These are phyloP conservation scores for Dasysyrphus tricinctus DNA, from an alignment of 2,888 invertebrate genomes.

Conservation along the genomic window DNA sequence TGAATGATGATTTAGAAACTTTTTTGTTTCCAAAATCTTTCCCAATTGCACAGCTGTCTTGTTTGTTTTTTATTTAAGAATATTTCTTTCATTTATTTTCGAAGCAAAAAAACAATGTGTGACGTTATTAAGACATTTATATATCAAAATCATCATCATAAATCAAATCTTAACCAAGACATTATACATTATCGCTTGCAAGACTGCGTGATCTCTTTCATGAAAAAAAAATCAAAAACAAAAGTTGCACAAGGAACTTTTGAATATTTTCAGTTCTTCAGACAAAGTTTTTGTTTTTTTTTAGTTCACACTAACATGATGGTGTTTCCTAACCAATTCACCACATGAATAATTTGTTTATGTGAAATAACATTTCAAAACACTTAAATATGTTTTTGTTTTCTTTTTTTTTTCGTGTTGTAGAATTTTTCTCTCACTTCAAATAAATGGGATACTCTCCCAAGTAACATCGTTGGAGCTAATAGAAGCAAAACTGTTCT, in stretches of 20 bases:
- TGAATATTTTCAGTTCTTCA: slow-evolving; percentile 1
- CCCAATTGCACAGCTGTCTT: slow-evolving; percentile 18
- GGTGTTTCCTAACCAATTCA: slow-evolving; percentile 51
- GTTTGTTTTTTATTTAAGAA: background rate
- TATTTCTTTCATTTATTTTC: background rate
- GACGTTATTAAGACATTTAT: slow-evolving; percentile 16
- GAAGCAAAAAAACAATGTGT: slow-evolving; percentile 10
- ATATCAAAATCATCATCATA: slow-evolving; percentile 27
- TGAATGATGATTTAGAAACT: background rate
- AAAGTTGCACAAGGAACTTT: slow-evolving; percentile 31
- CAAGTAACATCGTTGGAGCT: no score
- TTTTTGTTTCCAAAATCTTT: slow-evolving; percentile 1
- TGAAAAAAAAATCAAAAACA: background rate
- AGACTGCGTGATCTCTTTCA: background rate
- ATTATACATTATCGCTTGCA: background rate
- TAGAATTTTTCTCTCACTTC: background rate
- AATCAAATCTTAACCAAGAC: slow-evolving; percentile 2
- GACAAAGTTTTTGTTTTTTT: background rate
- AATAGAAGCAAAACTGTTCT: no score
- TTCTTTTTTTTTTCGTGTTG: background rate
- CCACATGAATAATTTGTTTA: slow-evolving; percentile 34
- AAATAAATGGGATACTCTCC: background rate
- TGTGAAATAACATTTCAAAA: slow-evolving; percentile 39
- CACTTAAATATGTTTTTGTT: slow-evolving; percentile 29
- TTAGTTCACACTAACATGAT: slow-evolving; percentile 23